A percentile compares a stretch with the other conserved stretches of the same genome.
phyloP scores from a whole-genome alignment of 2,888 invertebrate genomes.

The Toxonevra muliebris region DNA sequence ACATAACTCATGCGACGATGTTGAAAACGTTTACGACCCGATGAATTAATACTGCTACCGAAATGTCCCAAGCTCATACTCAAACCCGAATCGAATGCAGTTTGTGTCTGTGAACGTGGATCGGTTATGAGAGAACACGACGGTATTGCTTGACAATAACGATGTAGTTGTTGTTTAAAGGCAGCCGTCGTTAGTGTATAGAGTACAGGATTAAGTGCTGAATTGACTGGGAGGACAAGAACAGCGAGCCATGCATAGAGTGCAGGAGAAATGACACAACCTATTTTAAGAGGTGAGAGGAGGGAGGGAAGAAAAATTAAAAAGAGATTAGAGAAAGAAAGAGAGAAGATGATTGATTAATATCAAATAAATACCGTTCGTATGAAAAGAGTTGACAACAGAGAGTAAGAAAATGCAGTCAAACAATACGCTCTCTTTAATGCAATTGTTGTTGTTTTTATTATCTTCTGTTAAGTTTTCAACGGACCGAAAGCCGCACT shows the following conservation, averaged over 20 bases:
- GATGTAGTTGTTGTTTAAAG: constrained; percentile 68
- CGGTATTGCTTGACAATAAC: constrained; percentile 54
- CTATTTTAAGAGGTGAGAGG: constrained; percentile 51
- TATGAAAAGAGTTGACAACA: too few species aligned
- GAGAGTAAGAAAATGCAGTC: too few species aligned
- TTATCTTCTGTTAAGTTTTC: too few species aligned
- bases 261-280: constrained; percentile 67
- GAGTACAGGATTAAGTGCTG: constrained; percentile 71
- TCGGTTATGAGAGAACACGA: constrained; percentile 51
- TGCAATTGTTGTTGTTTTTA: too few species aligned
- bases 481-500: too few species aligned
- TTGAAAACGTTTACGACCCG: constrained; percentile 59
- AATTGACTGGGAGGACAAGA: constrained; percentile 71
- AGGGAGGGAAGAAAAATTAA: background rate
- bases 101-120: constrained; percentile 58
- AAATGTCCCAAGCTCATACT: constrained; percentile 66
- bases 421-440: too few species aligned
- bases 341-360: background rate
- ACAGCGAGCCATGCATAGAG: constrained; percentile 72
- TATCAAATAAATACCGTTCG: too few species aligned
- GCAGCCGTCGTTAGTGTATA: constrained; percentile 71
- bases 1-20: constrained; percentile 61
- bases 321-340: background rate
- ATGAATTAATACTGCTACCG: constrained; percentile 52
- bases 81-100: constrained; percentile 65